phyloP scores from a whole-genome alignment of 2,113 vertebrate species.

The Epinephelus lanceolatus region DNA sequence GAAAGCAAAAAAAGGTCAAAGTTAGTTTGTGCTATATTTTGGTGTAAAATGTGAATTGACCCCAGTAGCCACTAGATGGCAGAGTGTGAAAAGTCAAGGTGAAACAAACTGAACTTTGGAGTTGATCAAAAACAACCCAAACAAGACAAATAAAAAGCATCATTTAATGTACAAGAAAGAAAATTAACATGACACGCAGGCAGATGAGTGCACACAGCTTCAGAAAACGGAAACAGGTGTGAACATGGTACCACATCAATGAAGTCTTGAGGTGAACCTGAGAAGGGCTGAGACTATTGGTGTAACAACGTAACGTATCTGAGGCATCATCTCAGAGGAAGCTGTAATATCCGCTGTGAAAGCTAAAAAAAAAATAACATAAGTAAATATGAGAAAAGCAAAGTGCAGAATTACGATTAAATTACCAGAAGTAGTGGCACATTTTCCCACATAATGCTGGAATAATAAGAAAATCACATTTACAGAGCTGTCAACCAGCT shows the following conservation, averaged over 20 bases:
- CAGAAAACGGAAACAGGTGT: conserved; percentile 47
- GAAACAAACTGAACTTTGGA: neutral
- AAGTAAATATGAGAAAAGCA: conserved; percentile 46
- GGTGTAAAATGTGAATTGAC: neutral
- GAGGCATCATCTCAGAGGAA: conserved; percentile 40
- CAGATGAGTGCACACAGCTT: conserved; percentile 58
- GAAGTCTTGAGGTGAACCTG: conserved; percentile 43
- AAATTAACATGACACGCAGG: conserved; percentile 45
- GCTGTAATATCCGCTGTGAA: conserved; percentile 29
- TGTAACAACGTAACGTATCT: conserved; percentile 44
- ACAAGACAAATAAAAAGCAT: conserved; percentile 64
- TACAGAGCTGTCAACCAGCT: conserved; percentile 47
- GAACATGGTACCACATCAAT: conserved; percentile 61
- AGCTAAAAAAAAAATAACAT: conserved; percentile 8
- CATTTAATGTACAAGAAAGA: conserved; percentile 71
- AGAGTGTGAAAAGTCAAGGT: neutral
- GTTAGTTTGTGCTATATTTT: neutral
- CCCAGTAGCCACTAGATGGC: neutral
- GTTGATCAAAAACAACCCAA: conserved; percentile 13
- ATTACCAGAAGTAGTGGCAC: conserved; percentile 70
- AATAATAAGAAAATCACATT: conserved; percentile 58
- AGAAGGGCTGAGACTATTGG: conserved; percentile 18
- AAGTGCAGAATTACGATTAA: conserved; percentile 71
- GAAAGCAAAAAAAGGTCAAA: conserved; percentile 5
- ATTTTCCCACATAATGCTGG: conserved; percentile 50